Evolutionary conservation across 2,113 vertebrate species (phyloP), one percentile per base, ranked within the genome.

Genomic region (Prochilodus magdalenae): DNA sequence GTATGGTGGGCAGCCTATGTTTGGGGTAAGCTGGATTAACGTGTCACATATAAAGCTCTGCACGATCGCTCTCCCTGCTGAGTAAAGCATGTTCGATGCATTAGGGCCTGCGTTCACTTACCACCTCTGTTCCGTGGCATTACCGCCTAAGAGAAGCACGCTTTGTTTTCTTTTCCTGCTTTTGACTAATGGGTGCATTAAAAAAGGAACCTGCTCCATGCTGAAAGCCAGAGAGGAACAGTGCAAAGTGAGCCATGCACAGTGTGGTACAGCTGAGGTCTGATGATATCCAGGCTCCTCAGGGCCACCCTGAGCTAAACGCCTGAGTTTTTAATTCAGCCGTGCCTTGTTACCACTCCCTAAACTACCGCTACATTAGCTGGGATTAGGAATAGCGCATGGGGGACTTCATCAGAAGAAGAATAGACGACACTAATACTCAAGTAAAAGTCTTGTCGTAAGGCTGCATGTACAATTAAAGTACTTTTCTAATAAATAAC

Each of bases 11-110:
- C 66, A 81, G 79, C 77, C 73, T 62, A 57, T 85, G 84, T 85
- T 85, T 85, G 75, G 62, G 69, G 72, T 85, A 82, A 81, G 79
- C 62, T 36, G 75, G 77, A 67, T 78, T 74, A 82, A 82, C 72
- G 5, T 82, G 75, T 82, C 79, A 78, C 76, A 44, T 85, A 51
- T 75, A 74, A 73, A 82, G 77, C 60, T 67, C 59, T 4, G 11
- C 24, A 73, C 74, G 7, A 47, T 78, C 51, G 60, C 73, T 82
- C 20, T 79, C 63, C 53, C 80, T 12, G 55, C 75, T 57, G 70
- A 75, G 76, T 67, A 78, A 49, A 75, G 63, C 27, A n/a, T 75
- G 79, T 36, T 82, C 47, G 53, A 71, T 16, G 65, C 75, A 81
- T 77, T 81, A 73, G n/a, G 77, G 63, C 26, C 83, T 73, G 74